These are phyloP conservation scores for Coregonus ussuriensis DNA, from an alignment of 2,797 vertebrate species.

Conservation along the genomic window DNA sequence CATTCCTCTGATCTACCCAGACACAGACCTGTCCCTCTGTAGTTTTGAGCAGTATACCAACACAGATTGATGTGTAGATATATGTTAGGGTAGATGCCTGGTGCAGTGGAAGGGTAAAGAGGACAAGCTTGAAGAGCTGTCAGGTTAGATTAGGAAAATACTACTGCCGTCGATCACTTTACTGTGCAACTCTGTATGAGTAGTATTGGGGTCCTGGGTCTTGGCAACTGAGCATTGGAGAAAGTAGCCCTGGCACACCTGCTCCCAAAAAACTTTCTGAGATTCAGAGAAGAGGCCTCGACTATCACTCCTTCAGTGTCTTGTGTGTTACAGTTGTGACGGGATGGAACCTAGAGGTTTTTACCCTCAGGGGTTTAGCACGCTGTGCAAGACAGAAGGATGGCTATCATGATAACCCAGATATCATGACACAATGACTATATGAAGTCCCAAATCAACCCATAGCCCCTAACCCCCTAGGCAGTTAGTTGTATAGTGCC, in stretches of 20 bases:
- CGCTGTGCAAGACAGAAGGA: not conserved
- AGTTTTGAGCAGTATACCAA: not conserved
- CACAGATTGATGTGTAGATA: not conserved
- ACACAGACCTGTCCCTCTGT: not conserved
- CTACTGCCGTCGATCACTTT: not conserved
- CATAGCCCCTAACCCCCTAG: not conserved
- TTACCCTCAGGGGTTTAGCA: not conserved
- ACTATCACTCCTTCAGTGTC: too few species aligned
- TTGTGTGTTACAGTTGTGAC: not conserved
- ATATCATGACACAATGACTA: not conserved
- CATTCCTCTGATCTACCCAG: not conserved
- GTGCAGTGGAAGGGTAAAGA: not conserved
- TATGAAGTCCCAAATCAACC: not conserved
- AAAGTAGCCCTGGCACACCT: not conserved
- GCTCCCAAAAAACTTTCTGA: not conserved
- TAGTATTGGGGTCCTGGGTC: not conserved
- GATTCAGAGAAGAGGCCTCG: not conserved
- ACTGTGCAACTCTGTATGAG: not conserved
- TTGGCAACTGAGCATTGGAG: not conserved
- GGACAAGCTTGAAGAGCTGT: slow-evolving; percentile 1
- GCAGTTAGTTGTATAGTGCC: too few species aligned
- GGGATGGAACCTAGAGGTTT: not conserved
- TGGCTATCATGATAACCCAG: not conserved
- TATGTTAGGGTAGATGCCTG: not conserved
- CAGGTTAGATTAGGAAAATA: not conserved